Conservation (phyloP, 2,797 vertebrate species). For the Pipistrellus nathusii region DNA sequence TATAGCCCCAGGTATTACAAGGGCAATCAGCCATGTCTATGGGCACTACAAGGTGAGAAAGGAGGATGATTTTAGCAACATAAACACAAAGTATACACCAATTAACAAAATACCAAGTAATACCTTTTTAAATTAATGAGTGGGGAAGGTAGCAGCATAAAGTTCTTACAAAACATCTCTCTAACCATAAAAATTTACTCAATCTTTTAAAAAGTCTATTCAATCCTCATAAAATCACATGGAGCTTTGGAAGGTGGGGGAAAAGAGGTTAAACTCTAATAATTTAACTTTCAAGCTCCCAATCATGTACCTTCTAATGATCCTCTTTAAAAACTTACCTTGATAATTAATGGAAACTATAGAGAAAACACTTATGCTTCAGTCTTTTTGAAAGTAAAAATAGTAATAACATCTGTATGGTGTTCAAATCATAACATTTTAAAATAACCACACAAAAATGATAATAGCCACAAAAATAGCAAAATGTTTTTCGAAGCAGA, state of each 20-base stretch:
- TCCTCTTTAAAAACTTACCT: conserved; percentile 38
- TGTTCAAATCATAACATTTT: background rate
- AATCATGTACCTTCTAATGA: background rate
- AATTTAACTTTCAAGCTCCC: conserved; percentile 14
- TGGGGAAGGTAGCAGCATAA: background rate
- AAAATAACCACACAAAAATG: conserved; percentile 21
- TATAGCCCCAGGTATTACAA: background rate
- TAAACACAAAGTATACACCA: conserved; percentile 22
- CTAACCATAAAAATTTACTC: conserved; percentile 10
- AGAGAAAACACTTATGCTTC: background rate
- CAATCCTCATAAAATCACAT: background rate
- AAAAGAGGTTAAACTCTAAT: background rate
- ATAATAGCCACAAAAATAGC: background rate
- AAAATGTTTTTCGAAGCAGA: conserved; percentile 19
- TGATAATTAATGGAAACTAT: background rate
- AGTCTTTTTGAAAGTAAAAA: conserved; percentile 39
- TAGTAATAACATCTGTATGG: background rate
- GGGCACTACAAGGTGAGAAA: background rate
- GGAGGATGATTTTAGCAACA: background rate
- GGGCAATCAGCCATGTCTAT: background rate
- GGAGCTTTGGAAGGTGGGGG: background rate
- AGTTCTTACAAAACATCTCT: background rate
- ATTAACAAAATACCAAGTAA: background rate
- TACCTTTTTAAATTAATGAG: background rate
- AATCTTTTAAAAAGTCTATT: background rate